These are phyloP conservation scores for Tenthredo distinguenda DNA, from an alignment of 2,888 invertebrate species.

Conservation along the genomic window DNA sequence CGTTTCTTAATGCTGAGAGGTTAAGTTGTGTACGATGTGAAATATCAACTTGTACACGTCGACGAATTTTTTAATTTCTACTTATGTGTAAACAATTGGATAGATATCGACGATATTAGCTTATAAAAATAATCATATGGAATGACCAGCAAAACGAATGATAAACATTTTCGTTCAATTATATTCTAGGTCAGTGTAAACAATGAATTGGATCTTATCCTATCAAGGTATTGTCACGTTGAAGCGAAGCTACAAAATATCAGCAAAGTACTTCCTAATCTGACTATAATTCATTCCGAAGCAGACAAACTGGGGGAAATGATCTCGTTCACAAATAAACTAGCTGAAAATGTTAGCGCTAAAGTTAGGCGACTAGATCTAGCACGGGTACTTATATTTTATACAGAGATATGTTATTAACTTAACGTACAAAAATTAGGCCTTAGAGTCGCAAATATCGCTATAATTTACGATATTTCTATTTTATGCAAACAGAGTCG, in stretches of 20 bases:
- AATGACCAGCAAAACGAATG: neutral
- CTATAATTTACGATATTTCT: neutral
- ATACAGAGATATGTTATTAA: too few species aligned
- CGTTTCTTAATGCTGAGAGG: neutral
- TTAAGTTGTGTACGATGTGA: neutral
- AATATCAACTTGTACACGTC: neutral
- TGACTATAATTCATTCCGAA: constrained; percentile 89
- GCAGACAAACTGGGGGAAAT: constrained; percentile 90
- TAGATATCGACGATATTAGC: neutral
- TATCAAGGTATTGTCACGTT: constrained; percentile 87
- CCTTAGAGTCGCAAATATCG: neutral
- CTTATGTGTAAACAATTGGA: neutral
- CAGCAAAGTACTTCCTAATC: constrained; percentile 89
- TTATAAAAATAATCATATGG: neutral
- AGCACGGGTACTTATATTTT: constrained; percentile 84
- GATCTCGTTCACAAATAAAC: constrained; percentile 91
- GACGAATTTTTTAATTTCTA: neutral
- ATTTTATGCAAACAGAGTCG: constrained; percentile 82
- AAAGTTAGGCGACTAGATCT: constrained; percentile 96
- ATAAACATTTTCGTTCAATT: neutral
- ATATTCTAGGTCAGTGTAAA: constrained; percentile 84
- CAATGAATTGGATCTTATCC: constrained; percentile 84
- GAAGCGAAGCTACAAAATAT: constrained; percentile 90
- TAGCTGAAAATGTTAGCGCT: constrained; percentile 96
- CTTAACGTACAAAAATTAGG: neutral